Base-by-base conservation (phyloP, 2,113 vertebrate genomes). In the Oryzias woworae region DNA sequence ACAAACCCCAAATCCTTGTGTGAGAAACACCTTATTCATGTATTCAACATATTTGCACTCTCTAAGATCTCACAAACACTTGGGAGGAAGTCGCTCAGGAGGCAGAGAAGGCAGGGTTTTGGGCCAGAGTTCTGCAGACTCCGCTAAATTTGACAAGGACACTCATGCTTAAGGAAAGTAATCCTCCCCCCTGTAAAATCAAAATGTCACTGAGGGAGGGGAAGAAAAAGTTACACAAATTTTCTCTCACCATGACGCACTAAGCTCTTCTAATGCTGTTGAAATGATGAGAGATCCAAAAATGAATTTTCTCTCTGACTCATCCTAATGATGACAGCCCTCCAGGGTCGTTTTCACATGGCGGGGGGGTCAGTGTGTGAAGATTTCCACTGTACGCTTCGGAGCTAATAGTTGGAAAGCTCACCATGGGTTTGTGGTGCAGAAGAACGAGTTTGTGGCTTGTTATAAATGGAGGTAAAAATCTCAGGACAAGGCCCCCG, bases 91-190 rank as follows among this genome's bases (percentile, higher is more conserved):
- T 54, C 53, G 24, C 69, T 58, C 42, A 45, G 23, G 47, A 69
- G 56, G 43, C 22, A 28, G 10, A 23, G 62, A 58, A 53, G 51
- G 46, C 58, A 66, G 57, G 55, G 75, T 81, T 76, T 73, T 61
- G 31, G 24, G 48, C 49, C 13, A 44, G 45, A 75, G 61, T 58
- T 66, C 62, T 62, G 59, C 60, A 52, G 46, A 71, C 61, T 69
- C 60, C 50, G 56, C 15, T 57, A 23, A 75, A 67, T 63, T 58
- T 71, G 62, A 73, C 77, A 75, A 71, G 62, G 50, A 53, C 69
- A 70, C 63, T 74, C 45, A 20, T 77, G 78, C 66, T 75, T 57
- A 47, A 53, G 71, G 58, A 62, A 50, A 53, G 17, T 66, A 71
- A 75, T 71, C 65, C 66, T 50, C 73, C 28, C 60, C 61, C 56